A percentile compares a stretch with the other conserved stretches of the same genome.
phyloP scores from a whole-genome alignment of 1,140 invertebrate genomes.

The Ladona fulva region DNA sequence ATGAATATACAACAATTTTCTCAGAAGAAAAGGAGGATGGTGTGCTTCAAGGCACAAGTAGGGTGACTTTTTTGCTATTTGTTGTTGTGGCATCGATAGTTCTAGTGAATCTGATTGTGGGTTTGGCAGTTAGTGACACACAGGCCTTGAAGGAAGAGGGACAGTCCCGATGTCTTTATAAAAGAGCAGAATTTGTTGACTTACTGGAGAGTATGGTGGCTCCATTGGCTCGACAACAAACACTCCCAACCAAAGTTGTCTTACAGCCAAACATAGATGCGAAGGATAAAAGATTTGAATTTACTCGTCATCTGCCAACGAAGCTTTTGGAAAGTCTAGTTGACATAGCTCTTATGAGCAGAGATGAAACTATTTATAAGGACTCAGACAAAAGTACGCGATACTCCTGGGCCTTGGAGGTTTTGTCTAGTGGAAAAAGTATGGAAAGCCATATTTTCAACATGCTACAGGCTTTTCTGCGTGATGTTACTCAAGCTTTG shows the following conservation, averaged over 20 bases:
- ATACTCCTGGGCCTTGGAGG: too few species aligned
- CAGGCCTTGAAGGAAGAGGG: constrained; percentile 32
- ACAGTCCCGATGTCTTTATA: constrained; percentile 33
- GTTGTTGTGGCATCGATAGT: constrained; percentile 36
- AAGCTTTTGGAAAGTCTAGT: not conserved
- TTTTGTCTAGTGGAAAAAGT: not conserved
- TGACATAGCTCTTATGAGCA: not conserved
- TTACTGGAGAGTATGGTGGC: constrained; percentile 30
- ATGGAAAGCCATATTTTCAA: not conserved
- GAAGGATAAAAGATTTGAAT: not conserved
- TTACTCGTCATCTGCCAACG: not conserved
- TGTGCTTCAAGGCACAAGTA: constrained; percentile 21
- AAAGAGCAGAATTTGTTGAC: constrained; percentile 36
- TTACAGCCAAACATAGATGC: not conserved
- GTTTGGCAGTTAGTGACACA: constrained; percentile 39
- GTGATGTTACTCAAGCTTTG: not conserved
- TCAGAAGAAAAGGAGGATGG: not conserved
- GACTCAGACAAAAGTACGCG: too few species aligned
- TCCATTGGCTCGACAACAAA: not conserved
- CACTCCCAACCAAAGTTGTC: not conserved
- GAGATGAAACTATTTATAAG: not conserved
- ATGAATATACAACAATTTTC: constrained; percentile 35
- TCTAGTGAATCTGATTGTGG: constrained; percentile 39
- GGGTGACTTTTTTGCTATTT: constrained; percentile 30
- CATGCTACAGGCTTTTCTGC: not conserved